Base-by-base conservation (phyloP, 30 jellyfish, hydroid and myxozoan species). In the Mastigias papua region DNA sequence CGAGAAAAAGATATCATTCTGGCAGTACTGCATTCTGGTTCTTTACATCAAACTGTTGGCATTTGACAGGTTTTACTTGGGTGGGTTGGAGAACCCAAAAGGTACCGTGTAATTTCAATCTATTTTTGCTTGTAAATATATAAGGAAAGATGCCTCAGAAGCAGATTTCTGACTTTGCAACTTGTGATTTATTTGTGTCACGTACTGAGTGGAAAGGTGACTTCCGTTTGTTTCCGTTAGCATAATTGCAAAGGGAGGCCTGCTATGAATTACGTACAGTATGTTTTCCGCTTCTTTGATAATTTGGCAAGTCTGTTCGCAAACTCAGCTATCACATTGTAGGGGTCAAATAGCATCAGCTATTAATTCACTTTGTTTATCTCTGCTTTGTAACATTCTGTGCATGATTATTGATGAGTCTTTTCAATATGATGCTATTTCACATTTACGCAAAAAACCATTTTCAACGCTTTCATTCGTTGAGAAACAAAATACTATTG, bases 371-470 rank as follows among this genome's bases (percentile, higher is more conserved):
- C 54, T 42, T 42, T 42, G 54, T 42, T 42, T 42, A 42, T 15
- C 54, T 69, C 62, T 31, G 27, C 80, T 69, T 31, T 42, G 30
- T 48, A 25, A 27, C 5, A 31, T 29, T 65, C 62, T 27, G 26
- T 69, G 28, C 80, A 37, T 65, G 42, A 74, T 25, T 26, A 74
- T 51, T 73, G 86, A 68, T 2, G 89, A 61, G 72, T 62, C 23
- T 62, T 60, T 62, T 60, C 37, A 34, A 2, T 15, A 82, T 34
- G 92, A 82, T 82, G 34, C 66, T 46, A 71, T 82, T 65, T 37
- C 92, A 42, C 21, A 21, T 63, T 69, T 82, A 37, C 86, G 65
- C 5, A 48, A 22, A 23, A 66, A 82, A 13, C 22, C 92, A 82
- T 82, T 66, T 54, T 64, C 92, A 34, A 82, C 72, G 37, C 26